Base-by-base conservation (phyloP, 2,888 invertebrate species). In the Spialia ferax region DNA sequence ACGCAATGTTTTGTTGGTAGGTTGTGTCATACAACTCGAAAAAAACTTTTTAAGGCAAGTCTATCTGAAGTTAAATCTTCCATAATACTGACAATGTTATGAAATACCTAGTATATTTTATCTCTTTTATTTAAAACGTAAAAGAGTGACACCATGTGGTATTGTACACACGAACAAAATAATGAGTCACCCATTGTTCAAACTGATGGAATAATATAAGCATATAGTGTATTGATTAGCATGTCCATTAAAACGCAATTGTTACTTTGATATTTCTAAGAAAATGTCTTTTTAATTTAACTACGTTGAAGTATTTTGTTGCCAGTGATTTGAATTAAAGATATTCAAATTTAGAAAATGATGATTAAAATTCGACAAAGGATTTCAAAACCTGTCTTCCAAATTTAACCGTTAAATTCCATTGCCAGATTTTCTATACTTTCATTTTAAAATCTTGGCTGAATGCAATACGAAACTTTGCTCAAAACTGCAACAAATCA, bases 151-250 rank as follows among this genome's bases (percentile, higher is more conserved):
- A 18, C 26, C 10, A 11, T 45, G 29, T 18, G 20, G 38, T 38
- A n/a, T 10, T 0, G 10, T 23, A 22, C 22, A 35, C 2, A 4
- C 26, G 6, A 59, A 60, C 59, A 60, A 45, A 42, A 29, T 7
- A 8, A 42, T 60, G 59, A 60, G 15, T 60, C 59, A 60, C 7
- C 26, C 29, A 60, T 60, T 60, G 59, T 60, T 29, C 23, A 23
- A 18, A 23, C 13, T 29, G 26, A 60, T 11, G 45, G 20, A 60
- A 60, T 26, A 11, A 60, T 48, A 60, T 11, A 26, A 59, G 42
- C 59, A 45, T 45, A 45, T 60, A 60, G 45, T 26, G 29, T 29
- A 45, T 13, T 45, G 23, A 60, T 60, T 60, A 60, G 18, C 18
- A 23, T 23, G 23, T 52, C n/a, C 52, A 52, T 52, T 52, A 23